Evolutionary conservation across 2,113 vertebrate species (phyloP).

Genomic region (Podarcis cretensis): DNA sequence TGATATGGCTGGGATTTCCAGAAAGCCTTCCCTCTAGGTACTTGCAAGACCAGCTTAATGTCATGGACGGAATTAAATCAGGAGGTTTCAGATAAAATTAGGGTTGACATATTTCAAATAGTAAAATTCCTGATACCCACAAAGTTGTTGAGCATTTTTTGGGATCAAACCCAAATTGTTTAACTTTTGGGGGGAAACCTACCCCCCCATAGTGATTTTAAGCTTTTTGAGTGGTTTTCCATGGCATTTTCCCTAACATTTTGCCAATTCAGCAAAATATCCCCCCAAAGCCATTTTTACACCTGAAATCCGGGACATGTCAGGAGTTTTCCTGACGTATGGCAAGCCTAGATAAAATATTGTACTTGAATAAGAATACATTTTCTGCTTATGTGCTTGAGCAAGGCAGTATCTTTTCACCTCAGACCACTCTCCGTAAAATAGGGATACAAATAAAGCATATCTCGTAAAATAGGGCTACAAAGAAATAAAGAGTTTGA

Average conservation of each 20-base stretch:
- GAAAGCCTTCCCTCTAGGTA: not conserved
- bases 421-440: not conserved
- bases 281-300: no score
- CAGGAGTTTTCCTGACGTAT: no score
- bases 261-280: no score
- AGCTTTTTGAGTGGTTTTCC: no score
- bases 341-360: not conserved
- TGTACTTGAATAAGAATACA: not conserved
- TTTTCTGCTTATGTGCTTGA: not conserved
- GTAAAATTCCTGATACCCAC: no score
- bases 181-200: no score
- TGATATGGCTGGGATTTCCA: not conserved
- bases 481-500: not conserved
- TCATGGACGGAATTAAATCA: not conserved
- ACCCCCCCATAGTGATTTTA: no score
- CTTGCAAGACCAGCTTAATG: not conserved
- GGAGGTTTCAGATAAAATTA: not conserved
- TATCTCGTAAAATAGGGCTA: not conserved
- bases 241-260: no score
- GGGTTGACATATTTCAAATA: no score
- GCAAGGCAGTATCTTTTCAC: not conserved
- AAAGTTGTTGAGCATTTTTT: no score
- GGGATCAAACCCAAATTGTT: no score
- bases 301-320: no score
- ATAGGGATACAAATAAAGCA: not conserved